Base-by-base conservation (phyloP, 2,888 invertebrate species). In the Gonocerus acuteangulatus region DNA sequence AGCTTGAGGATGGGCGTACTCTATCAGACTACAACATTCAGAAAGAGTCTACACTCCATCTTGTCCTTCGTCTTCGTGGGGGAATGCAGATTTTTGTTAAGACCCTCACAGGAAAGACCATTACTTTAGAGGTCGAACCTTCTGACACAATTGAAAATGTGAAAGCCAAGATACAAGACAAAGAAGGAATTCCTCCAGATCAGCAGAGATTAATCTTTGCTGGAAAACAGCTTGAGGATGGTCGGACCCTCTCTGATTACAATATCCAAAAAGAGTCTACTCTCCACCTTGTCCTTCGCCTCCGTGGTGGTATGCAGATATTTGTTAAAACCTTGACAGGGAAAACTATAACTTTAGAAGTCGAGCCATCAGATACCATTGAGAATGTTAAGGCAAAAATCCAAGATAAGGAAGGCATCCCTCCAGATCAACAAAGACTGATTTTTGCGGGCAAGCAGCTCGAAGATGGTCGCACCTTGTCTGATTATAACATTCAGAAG, bases 11-110 rank as follows among this genome's bases (percentile, higher is more conserved):
- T 74, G 81, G 81, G 1, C 75, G 81, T 36, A 81, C 81, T 2
- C 70, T 80, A 2, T 80, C 79, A 0, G 82, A 82, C 68, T 82
- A 82, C 71, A 82, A 82, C 67, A 82, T 82, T 63, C 82, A 82
- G 67, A 82, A 82, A 67, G 81, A 80, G 69, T 80, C 80, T 0
- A 81, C 81, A 2, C 75, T 81, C 27, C 80, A 81, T 68, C 71
- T 81, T 65, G 80, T 81, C 0, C 72, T 82, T 1, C 75, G 81
- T 69, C 74, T 76, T 2, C 67, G 76, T 63, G 76, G 76, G 59
- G 75, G 76, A 58, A 79, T 76, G 77, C 79, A 80, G 73, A 79
- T 79, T 68, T 80, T 76, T 68, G 75, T 76, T 21, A 78, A 77
- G 69, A 77, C 76, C 2, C 68, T 77, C 2, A 78, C 76, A 21